Conservation (phyloP, 1,140 invertebrate genomes). For the Stegodyphus mimosarum region DNA sequence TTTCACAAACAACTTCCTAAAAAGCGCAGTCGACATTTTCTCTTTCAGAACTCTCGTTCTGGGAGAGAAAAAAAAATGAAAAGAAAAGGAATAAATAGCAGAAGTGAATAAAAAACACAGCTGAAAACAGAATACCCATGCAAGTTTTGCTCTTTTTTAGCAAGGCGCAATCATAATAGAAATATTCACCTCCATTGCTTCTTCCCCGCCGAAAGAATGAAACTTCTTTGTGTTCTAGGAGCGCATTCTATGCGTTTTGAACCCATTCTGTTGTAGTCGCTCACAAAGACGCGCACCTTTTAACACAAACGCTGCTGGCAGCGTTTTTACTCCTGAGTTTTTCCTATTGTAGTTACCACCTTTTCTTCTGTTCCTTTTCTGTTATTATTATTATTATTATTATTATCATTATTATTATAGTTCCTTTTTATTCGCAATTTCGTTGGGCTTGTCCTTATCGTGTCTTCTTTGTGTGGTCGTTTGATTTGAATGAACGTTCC, state of each 20-base stretch:
- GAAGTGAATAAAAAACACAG: not conserved
- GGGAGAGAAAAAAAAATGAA: not conserved
- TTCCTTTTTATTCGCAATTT: not conserved
- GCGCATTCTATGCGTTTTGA: slow-evolving; percentile 36
- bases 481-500: slow-evolving; percentile 37
- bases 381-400: not conserved
- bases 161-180: slow-evolving; percentile 37
- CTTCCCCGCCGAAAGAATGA: slow-evolving; percentile 24
- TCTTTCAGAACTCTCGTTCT: slow-evolving; percentile 26
- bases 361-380: slow-evolving; percentile 7
- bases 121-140: slow-evolving; percentile 9
- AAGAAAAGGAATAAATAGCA: slow-evolving; percentile 10
- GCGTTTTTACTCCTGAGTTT: slow-evolving; percentile 29
- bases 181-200: slow-evolving; percentile 44
- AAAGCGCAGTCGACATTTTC: slow-evolving; percentile 29
- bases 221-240: slow-evolving; percentile 6
- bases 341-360: slow-evolving; percentile 26
- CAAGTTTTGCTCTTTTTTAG: slow-evolving; percentile 15
- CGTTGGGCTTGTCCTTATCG: not conserved
- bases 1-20: slow-evolving; percentile 31
- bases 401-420: slow-evolving; percentile 36
- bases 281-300: slow-evolving; percentile 13
- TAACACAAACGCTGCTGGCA: slow-evolving; percentile 19
- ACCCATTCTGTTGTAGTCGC: not conserved
- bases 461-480: not conserved